Percentiles rank a stretch among this genome's conserved stretches.
phyloP scores from a whole-genome alignment of 2,888 invertebrate species.

The Ellobium chinense region DNA sequence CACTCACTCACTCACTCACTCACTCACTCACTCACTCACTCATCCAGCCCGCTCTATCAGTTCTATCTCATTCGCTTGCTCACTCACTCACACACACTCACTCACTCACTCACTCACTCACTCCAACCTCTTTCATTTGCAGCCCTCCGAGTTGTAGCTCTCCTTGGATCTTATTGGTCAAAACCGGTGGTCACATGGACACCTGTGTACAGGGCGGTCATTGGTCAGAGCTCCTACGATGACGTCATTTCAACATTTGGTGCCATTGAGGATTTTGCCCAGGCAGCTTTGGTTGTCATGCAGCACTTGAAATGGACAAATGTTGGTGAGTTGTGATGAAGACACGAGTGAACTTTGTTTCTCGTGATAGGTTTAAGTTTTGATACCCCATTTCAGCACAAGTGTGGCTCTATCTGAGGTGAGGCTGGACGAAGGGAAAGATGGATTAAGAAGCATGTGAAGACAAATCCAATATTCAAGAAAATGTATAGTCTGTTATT shows the following conservation, averaged over 20 bases:
- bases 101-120: neutral
- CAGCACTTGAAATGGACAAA: constrained; percentile 38
- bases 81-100: neutral
- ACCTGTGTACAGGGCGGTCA: constrained; percentile 23
- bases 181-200: constrained; percentile 36
- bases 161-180: constrained; percentile 32
- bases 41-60: neutral
- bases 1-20: neutral
- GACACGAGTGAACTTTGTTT: no score
- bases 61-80: neutral
- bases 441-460: no score
- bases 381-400: no score
- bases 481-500: no score
- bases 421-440: no score
- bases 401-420: no score
- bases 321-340: constrained; percentile 33
- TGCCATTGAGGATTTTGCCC: constrained; percentile 31
- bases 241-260: constrained; percentile 39
- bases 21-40: constrained; percentile 1
- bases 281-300: constrained; percentile 18
- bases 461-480: no score
- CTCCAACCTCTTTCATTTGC: neutral
- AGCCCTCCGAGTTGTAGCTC: constrained; percentile 33
- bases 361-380: no score
- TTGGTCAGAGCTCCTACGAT: constrained; percentile 16